Conservation (phyloP, 2,888 invertebrate genomes). For the Macaria notata region DNA sequence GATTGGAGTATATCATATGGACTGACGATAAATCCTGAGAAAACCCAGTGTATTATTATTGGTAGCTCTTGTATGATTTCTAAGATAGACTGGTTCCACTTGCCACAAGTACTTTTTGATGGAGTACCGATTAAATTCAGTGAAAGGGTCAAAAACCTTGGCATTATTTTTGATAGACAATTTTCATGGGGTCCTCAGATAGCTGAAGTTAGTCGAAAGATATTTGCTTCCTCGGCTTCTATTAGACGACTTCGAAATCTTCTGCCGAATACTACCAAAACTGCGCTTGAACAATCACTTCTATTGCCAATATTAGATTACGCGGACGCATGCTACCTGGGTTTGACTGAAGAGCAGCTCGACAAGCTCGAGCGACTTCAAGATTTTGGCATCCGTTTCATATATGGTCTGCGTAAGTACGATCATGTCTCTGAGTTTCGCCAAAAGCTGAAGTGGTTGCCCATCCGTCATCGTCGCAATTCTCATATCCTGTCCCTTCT, state of each 20-base stretch:
- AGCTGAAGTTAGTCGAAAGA: neutral
- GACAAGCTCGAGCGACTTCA: neutral
- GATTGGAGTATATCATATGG: neutral
- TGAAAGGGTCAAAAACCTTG: too few relatives aligned
- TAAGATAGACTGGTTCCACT: neutral
- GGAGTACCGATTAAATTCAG: too few relatives aligned
- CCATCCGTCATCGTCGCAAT: neutral
- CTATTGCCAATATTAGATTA: neutral
- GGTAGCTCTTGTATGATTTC: neutral
- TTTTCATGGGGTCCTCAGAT: neutral
- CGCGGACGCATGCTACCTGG: neutral
- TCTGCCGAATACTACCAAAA: neutral
- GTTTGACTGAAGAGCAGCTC: neutral
- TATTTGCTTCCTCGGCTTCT: neutral
- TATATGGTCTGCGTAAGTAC: neutral
- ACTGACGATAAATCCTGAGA: neutral
- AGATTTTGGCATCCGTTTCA: neutral
- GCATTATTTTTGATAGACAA: too few relatives aligned
- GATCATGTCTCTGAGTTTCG: neutral
- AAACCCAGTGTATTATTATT: neutral
- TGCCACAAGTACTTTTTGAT: too few relatives aligned
- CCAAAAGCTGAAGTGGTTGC: neutral
- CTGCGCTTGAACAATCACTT: neutral
- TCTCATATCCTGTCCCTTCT: neutral
- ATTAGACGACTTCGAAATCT: neutral